These are phyloP conservation scores for Dufourea novaeangliae DNA, from an alignment of 1,140 invertebrate species.

Conservation along the genomic window DNA sequence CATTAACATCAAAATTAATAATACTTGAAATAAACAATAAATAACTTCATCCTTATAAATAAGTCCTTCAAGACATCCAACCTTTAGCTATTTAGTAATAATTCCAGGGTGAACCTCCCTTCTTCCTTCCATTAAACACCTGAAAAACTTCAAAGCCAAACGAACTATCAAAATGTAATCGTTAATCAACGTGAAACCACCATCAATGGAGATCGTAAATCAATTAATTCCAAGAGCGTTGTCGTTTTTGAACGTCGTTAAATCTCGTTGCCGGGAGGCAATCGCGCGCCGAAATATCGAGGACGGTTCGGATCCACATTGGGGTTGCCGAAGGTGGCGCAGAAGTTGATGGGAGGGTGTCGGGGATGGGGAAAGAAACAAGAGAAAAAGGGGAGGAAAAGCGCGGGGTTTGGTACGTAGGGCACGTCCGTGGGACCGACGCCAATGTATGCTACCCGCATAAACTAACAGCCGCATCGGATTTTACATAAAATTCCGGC, in stretches of 20 bases:
- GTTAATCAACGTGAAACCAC: background rate
- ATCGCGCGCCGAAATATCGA: constrained; percentile 58
- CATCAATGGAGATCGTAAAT: background rate
- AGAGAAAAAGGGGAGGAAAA: constrained; percentile 70
- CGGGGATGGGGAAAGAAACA: constrained; percentile 60
- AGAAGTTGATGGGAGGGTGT: constrained; percentile 3
- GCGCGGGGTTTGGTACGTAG: constrained; percentile 78
- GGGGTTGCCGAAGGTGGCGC: constrained; percentile 54
- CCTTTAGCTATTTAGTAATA: too few species aligned
- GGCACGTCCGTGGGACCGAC: constrained; percentile 78
- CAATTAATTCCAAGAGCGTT: background rate
- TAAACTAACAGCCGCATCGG: constrained; percentile 81
- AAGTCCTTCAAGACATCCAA: too few species aligned
- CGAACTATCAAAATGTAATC: background rate
- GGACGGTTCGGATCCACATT: constrained; percentile 48
- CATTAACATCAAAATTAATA: too few species aligned
- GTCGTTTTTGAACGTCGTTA: constrained; percentile 36
- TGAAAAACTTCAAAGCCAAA: background rate
- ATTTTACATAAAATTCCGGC: constrained; percentile 81
- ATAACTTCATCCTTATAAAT: too few species aligned
- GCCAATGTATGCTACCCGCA: constrained; percentile 81
- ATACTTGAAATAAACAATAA: too few species aligned
- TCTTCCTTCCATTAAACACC: too few species aligned
- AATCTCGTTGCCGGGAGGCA: constrained; percentile 44
- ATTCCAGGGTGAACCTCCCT: too few species aligned